phyloP scores from a whole-genome alignment of 2,797 vertebrate genomes.

The Cirrhinus mrigala region DNA sequence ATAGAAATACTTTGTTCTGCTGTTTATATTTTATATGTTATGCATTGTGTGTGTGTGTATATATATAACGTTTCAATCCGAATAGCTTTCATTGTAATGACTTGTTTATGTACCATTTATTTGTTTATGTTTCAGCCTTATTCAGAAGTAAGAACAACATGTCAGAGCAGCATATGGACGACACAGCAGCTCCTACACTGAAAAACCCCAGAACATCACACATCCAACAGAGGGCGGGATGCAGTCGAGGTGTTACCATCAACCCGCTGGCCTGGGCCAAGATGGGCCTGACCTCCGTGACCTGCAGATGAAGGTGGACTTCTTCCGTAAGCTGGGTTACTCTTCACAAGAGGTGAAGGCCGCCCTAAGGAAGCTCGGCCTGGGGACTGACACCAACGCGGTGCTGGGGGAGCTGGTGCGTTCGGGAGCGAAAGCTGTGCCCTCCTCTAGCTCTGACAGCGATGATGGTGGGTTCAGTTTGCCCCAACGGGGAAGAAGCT shows the following conservation, averaged over 20 bases:
- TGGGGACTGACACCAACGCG: conserved; percentile 87
- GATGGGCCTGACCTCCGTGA: conserved; percentile 67
- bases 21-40: not conserved
- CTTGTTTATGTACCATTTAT: not conserved
- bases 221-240: conserved; percentile 57
- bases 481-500: conserved; percentile 72
- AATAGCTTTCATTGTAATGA: not conserved
- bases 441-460: conserved; percentile 50
- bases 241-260: conserved; percentile 61
- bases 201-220: not conserved
- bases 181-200: not conserved
- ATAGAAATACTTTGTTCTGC: not conserved
- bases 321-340: conserved; percentile 95
- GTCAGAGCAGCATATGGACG: not conserved
- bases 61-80: not conserved
- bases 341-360: conserved; percentile 81
- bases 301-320: conserved; percentile 86
- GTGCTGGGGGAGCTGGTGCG: conserved; percentile 91
- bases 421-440: conserved; percentile 68
- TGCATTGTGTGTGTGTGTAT: no score
- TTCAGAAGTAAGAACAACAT: conserved; percentile 1
- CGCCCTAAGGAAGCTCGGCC: conserved; percentile 86
- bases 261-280: conserved; percentile 37
- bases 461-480: conserved; percentile 66
- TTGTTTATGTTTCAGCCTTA: not conserved